Conservation (phyloP, 2,888 invertebrate genomes). For the Clanis bilineata region DNA sequence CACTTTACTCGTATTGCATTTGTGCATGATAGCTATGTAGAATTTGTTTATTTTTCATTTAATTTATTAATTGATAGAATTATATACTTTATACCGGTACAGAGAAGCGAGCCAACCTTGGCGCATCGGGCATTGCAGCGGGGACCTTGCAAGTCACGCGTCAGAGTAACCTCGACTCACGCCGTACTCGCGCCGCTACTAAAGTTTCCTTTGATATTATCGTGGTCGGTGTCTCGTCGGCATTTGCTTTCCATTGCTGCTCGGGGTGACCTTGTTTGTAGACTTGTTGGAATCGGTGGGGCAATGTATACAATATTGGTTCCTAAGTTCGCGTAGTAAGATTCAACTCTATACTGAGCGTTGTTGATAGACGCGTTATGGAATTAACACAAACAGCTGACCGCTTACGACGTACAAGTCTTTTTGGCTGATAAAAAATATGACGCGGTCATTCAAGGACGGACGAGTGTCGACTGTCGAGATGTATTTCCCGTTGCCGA, state of each 20-base stretch:
- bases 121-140: slow-evolving; percentile 82
- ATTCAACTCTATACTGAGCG: slow-evolving; percentile 41
- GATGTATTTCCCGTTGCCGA: slow-evolving; percentile 71
- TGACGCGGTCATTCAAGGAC: slow-evolving; percentile 79
- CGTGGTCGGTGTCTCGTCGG: slow-evolving; percentile 33
- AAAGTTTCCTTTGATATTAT: slow-evolving; percentile 51
- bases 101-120: slow-evolving; percentile 77
- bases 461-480: slow-evolving; percentile 61
- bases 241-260: slow-evolving; percentile 53
- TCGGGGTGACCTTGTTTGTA: slow-evolving; percentile 15
- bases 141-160: slow-evolving; percentile 83
- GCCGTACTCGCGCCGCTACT: slow-evolving; percentile 70
- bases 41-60: slow-evolving; percentile 21
- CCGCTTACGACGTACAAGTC: slow-evolving; percentile 69
- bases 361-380: slow-evolving; percentile 74
- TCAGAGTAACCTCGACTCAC: slow-evolving; percentile 81
- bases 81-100: slow-evolving; percentile 59
- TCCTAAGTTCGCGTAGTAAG: slow-evolving; percentile 30
- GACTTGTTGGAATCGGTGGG: slow-evolving; percentile 19
- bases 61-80: slow-evolving; percentile 38
- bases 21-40: neutral
- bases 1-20: slow-evolving; percentile 16
- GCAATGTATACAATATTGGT: slow-evolving; percentile 41
- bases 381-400: slow-evolving; percentile 79
- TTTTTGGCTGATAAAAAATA: slow-evolving; percentile 74